Evolutionary conservation across 2,888 invertebrate species (phyloP).

Genomic region (Netelia fuscicornis): DNA sequence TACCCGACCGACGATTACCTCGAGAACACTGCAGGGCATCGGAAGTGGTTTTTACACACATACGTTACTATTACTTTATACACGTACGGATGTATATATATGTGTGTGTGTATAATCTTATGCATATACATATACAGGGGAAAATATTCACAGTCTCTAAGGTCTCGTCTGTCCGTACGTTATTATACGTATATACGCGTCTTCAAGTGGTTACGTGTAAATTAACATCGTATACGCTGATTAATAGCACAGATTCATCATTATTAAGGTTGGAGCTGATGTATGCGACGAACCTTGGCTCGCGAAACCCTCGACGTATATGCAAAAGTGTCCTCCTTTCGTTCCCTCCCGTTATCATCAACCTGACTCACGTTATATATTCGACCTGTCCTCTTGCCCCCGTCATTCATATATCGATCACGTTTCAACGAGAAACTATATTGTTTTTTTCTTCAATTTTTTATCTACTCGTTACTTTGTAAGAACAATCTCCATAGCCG

Average conservation of each 20-base stretch:
- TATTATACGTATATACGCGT: background rate
- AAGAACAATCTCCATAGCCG: too few relatives aligned
- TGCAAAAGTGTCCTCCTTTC: constrained; percentile 9
- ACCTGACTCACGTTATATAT: background rate
- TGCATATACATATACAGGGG: background rate
- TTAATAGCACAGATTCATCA: constrained; percentile 63
- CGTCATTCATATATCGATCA: background rate
- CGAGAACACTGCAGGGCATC: constrained; percentile 45
- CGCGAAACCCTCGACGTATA: constrained; percentile 14
- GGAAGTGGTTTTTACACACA: constrained; percentile 44
- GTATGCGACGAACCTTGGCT: constrained; percentile 35
- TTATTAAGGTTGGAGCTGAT: constrained; percentile 54
- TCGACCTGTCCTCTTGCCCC: background rate
- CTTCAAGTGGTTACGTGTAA: constrained; percentile 46
- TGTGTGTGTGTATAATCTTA: background rate
- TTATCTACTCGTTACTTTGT: too few relatives aligned
- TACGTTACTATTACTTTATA: background rate
- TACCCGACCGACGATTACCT: constrained; percentile 52
- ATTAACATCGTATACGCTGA: constrained; percentile 57
- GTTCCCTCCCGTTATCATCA: constrained; percentile 13
- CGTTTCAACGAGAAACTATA: background rate
- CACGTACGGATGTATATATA: background rate
- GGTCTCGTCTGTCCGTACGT: background rate
- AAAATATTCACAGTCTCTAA: background rate
- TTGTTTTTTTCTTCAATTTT: too few relatives aligned